Conservation (phyloP, 2,113 vertebrate species). For the Petrocephalus zakoni region DNA sequence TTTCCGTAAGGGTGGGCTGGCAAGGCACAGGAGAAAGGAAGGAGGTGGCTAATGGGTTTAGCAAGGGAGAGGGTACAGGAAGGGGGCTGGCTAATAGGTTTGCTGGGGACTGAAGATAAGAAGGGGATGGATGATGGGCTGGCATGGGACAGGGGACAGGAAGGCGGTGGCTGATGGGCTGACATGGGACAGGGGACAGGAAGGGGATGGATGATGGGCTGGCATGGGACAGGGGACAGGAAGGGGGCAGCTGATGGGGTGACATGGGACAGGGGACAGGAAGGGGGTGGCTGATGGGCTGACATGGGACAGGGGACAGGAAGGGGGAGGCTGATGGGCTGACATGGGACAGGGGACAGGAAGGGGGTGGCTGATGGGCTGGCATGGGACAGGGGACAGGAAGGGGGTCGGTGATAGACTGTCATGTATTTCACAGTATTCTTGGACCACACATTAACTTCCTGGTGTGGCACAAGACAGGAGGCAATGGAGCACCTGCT, state of each 20-base stretch:
- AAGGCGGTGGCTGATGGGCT: not conserved
- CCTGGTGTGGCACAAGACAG: not conserved
- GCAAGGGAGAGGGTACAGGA: no score
- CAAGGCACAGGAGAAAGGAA: not conserved
- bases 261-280: not conserved
- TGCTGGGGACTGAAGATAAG: not conserved
- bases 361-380: not conserved
- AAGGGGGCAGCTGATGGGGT: not conserved
- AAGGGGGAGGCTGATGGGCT: not conserved
- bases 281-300: not conserved
- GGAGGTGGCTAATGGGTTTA: no score
- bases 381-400: no score
- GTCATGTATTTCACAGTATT: not conserved
- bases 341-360: not conserved
- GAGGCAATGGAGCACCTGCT: not conserved
- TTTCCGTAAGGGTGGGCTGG: not conserved
- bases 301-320: not conserved
- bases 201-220: not conserved
- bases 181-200: not conserved
- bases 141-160: not conserved
- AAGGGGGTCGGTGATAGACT: not conserved
- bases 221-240: not conserved
- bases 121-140: not conserved
- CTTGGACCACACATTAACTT: not conserved
- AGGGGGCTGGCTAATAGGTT: no score